A percentile compares a stretch with the other conserved stretches of the same genome.
phyloP scores from a whole-genome alignment of 2,113 vertebrate species.

The Amphiprion percula region DNA sequence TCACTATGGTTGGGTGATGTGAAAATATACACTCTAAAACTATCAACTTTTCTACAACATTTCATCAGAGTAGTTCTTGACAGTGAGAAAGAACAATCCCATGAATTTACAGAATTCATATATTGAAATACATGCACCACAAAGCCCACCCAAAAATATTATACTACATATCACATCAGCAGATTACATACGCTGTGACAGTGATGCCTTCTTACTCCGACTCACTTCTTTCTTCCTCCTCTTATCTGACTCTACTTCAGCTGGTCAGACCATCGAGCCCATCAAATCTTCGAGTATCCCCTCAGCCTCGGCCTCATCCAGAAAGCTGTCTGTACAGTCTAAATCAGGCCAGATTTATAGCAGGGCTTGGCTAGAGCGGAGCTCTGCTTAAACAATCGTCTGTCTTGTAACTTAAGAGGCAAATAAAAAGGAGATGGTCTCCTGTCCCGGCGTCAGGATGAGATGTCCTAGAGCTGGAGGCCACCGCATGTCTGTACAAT shows the following conservation, averaged over 20 bases:
- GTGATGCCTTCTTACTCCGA: slow-evolving; percentile 6
- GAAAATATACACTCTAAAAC: background rate
- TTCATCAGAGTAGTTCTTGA: background rate
- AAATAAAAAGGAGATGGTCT: slow-evolving; percentile 64
- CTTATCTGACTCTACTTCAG: slow-evolving; percentile 10
- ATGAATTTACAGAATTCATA: too few relatives aligned
- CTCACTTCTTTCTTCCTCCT: background rate
- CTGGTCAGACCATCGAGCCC: slow-evolving; percentile 14
- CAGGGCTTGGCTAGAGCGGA: slow-evolving; percentile 44
- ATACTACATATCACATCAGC: background rate
- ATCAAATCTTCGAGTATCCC: slow-evolving; percentile 50
- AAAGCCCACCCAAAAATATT: too few relatives aligned
- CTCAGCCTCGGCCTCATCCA: slow-evolving; percentile 27
- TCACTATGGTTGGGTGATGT: background rate
- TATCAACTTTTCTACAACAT: too few relatives aligned
- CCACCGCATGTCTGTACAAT: slow-evolving; percentile 44
- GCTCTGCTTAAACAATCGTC: slow-evolving; percentile 74
- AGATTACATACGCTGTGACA: slow-evolving; percentile 6
- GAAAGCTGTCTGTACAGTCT: slow-evolving; percentile 60
- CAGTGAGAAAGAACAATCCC: background rate
- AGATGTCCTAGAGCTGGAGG: slow-evolving; percentile 43
- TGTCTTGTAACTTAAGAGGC: slow-evolving; percentile 73
- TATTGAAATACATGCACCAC: too few relatives aligned
- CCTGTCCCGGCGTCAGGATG: slow-evolving; percentile 42
- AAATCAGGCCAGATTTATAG: slow-evolving; percentile 73